Conservation (phyloP, 2,888 invertebrate genomes). For the Philereme transversata region DNA sequence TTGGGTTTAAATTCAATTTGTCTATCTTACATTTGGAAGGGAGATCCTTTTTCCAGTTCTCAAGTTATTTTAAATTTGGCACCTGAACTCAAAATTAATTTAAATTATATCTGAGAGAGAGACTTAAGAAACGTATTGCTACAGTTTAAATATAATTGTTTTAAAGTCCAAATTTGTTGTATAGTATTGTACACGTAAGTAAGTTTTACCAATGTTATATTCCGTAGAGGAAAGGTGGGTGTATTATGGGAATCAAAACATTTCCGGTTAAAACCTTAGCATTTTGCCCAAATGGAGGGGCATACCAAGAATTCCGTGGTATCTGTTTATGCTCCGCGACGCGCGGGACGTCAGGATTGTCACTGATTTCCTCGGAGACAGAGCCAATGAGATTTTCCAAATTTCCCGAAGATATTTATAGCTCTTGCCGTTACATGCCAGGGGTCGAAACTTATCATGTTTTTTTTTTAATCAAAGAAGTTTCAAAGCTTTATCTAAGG, state of each 20-base stretch:
- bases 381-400: conserved; percentile 51
- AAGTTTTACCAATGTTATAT: neutral
- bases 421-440: conserved; percentile 37
- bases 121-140: too few relatives aligned
- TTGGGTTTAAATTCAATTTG: too few relatives aligned
- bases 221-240: conserved; percentile 2
- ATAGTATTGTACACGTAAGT: neutral
- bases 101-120: too few relatives aligned
- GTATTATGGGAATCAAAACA: conserved; percentile 16
- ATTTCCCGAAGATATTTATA: conserved; percentile 49
- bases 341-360: conserved; percentile 39
- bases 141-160: too few relatives aligned
- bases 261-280: conserved; percentile 14
- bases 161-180: neutral
- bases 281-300: conserved; percentile 22
- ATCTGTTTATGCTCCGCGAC: conserved; percentile 41
- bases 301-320: conserved; percentile 41
- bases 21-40: too few relatives aligned
- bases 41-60: too few relatives aligned
- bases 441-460: conserved; percentile 36
- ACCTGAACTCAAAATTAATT: too few relatives aligned
- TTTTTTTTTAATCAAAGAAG: neutral
- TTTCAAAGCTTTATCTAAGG: neutral
- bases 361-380: conserved; percentile 50
- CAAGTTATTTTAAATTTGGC: too few relatives aligned